Conservation (phyloP, 2,113 vertebrate species). For the Chaetodon auriga region DNA sequence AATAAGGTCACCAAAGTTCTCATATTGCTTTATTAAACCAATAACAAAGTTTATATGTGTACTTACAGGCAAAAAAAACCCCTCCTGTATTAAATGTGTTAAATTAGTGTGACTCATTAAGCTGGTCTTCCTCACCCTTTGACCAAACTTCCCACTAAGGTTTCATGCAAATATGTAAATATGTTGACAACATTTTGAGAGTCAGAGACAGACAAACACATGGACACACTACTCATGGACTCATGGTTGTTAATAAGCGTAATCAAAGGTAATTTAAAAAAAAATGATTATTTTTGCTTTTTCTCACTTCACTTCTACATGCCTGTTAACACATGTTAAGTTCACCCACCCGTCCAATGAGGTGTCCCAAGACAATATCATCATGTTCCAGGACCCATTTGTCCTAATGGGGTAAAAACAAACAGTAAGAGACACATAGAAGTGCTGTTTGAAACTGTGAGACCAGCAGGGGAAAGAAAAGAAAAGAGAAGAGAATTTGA, state of each 20-base stretch:
- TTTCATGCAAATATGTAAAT: not conserved
- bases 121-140: too few species aligned
- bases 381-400: slow-evolving; percentile 97
- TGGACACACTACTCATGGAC: not conserved
- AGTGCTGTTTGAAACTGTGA: not conserved
- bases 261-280: not conserved
- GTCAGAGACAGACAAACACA: not conserved
- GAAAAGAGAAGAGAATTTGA: not conserved
- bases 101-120: too few species aligned
- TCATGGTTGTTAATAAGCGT: too few species aligned
- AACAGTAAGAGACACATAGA: slow-evolving; percentile 9
- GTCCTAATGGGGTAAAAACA: slow-evolving; percentile 84
- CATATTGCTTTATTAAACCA: not conserved
- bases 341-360: slow-evolving; percentile 91
- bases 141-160: not conserved
- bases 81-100: not conserved
- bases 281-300: not conserved
- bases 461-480: not conserved
- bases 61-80: not conserved
- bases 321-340: slow-evolving; percentile 16
- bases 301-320: not conserved
- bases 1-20: not conserved
- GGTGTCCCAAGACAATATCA: slow-evolving; percentile 91
- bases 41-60: not conserved
- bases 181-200: not conserved